Conservation (phyloP, 2,797 vertebrate species). For the Leptoclinus maculatus region DNA sequence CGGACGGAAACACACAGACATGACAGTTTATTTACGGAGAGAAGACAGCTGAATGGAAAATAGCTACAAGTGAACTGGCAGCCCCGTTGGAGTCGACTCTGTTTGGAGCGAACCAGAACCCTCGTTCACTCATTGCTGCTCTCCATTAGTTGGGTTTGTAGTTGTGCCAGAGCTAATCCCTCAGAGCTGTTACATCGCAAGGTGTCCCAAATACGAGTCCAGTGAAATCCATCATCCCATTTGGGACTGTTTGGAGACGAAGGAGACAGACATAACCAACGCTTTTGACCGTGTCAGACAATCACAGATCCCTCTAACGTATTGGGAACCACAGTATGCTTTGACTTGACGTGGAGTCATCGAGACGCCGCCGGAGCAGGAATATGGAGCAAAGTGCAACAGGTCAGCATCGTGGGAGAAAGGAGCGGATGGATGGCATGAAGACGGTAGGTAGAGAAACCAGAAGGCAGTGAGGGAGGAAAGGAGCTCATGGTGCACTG, state of each 20-base stretch:
- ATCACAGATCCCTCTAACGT: background rate
- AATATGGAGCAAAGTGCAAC: background rate
- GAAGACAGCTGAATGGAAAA: slow-evolving; percentile 59
- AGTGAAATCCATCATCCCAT: slow-evolving; percentile 27
- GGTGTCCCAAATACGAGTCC: slow-evolving; percentile 20
- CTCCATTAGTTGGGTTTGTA: slow-evolving; percentile 37
- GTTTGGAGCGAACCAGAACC: slow-evolving; percentile 33
- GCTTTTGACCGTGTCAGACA: background rate
- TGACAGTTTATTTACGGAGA: slow-evolving; percentile 35
- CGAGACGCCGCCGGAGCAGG: background rate
- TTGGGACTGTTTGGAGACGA: slow-evolving; percentile 17
- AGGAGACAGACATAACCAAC: background rate
- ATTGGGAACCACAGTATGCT: background rate
- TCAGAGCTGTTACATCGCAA: slow-evolving; percentile 26
- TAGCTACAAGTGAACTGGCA: slow-evolving; percentile 47
- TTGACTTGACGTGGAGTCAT: background rate
- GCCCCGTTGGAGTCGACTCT: slow-evolving; percentile 11
- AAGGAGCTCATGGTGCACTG: background rate
- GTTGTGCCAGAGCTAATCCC: slow-evolving; percentile 46
- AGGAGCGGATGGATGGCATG: background rate
- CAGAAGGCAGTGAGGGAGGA: background rate
- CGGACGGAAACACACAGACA: slow-evolving; percentile 26
- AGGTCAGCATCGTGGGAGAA: background rate
- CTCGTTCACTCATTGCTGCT: slow-evolving; percentile 23
- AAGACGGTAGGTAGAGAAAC: background rate